These are phyloP conservation scores for Sesamia inferens DNA, from an alignment of 2,888 invertebrate species.

Conservation along the genomic window DNA sequence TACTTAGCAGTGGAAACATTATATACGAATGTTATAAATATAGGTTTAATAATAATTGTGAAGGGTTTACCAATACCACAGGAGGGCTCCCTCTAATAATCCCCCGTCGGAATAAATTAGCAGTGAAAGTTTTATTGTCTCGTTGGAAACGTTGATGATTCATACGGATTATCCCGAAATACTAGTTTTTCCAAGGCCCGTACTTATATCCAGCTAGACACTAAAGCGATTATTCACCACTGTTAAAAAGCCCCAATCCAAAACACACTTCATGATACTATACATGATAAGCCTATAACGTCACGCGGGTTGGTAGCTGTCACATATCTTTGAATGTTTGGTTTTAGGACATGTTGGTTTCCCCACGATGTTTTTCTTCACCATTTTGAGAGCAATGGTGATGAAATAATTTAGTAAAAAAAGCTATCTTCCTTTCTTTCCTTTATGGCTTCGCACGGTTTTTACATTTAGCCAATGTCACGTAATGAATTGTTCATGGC, in stretches of 20 bases:
- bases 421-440: too few relatives aligned
- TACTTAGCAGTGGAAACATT: neutral
- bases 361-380: too few relatives aligned
- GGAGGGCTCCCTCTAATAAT: constrained; percentile 3
- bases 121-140: constrained; percentile 33
- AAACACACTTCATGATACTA: neutral
- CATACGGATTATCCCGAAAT: constrained; percentile 26
- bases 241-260: neutral
- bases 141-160: constrained; percentile 22
- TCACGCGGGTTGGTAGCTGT: too few relatives aligned
- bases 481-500: too few relatives aligned
- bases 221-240: constrained; percentile 6
- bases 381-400: too few relatives aligned
- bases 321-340: too few relatives aligned
- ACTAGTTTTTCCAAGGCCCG: neutral
- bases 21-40: neutral
- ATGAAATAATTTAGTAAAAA: too few relatives aligned
- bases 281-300: too few relatives aligned
- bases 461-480: too few relatives aligned
- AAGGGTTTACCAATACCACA: constrained; percentile 9
- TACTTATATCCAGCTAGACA: neutral
- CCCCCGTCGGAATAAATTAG: constrained; percentile 29
- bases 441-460: too few relatives aligned
- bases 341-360: too few relatives aligned
- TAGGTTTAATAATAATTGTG: constrained; percentile 17